These are phyloP conservation scores for Epinotia bilunana DNA, from an alignment of 2,888 invertebrate species.

Conservation along the genomic window DNA sequence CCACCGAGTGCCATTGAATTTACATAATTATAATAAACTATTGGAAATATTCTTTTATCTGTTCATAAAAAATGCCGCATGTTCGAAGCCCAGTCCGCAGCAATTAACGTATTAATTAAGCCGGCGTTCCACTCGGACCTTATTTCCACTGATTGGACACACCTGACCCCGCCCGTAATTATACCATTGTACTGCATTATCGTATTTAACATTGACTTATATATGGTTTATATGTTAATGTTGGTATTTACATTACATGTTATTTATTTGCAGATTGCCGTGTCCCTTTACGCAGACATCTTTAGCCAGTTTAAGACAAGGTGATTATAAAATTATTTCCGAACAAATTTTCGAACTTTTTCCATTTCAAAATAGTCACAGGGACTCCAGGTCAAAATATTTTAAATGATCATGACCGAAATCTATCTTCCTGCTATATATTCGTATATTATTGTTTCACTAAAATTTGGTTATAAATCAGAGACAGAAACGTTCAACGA, in stretches of 20 bases:
- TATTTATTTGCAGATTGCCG: slow-evolving; percentile 88
- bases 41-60: slow-evolving; percentile 24
- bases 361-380: no score
- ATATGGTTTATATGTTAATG: slow-evolving; percentile 40
- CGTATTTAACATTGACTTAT: slow-evolving; percentile 46
- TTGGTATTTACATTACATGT: slow-evolving; percentile 47
- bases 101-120: slow-evolving; percentile 56
- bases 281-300: slow-evolving; percentile 91
- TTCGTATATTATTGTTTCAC: not conserved
- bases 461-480: slow-evolving; percentile 30
- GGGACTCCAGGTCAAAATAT: slow-evolving; percentile 11
- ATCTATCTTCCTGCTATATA: not conserved
- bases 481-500: slow-evolving; percentile 13
- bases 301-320: slow-evolving; percentile 92
- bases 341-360: slow-evolving; percentile 1
- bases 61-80: slow-evolving; percentile 48
- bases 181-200: slow-evolving; percentile 51
- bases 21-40: slow-evolving; percentile 23
- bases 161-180: slow-evolving; percentile 54
- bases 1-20: not conserved
- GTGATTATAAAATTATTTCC: slow-evolving; percentile 67
- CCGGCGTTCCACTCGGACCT: slow-evolving; percentile 37
- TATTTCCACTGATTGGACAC: slow-evolving; percentile 55
- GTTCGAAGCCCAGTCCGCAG: slow-evolving; percentile 37
- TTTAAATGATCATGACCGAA: not conserved